Evolutionary conservation across 2,888 invertebrate genomes (phyloP), one percentile per base, ranked within the genome.

Genomic region (Plebejus melissa): DNA sequence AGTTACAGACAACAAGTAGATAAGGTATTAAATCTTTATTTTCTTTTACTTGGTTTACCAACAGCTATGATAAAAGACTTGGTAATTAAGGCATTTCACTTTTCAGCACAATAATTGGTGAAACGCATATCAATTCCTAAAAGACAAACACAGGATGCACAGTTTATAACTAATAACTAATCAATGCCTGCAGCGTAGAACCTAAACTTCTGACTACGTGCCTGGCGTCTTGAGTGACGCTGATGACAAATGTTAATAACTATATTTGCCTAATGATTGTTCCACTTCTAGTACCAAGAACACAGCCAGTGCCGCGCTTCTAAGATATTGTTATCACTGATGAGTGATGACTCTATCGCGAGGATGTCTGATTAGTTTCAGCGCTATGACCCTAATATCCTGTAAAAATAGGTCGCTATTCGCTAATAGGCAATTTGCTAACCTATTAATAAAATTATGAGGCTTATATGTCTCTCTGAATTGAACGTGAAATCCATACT

Each of bases 341-440:
- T 65, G 65, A 65, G 32, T 65, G 65, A 65, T 65, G 65, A 65
- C 32, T 65, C 13, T 65, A 65, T 65, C 65, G 32, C 65, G 65
- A 36, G 65, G 36, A 65, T 16, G 32, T 65, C 65, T 36, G 5
- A 65, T 65, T 16, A 36, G 32, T 65, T 65, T 65, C 32, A 65
- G 60, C 60, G 11, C 60, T 60, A 5, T 65, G 65, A 65, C 65
- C 65, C 65, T 32, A 65, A 65, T 65, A 65, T 28, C 60, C 4
- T 32, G 60, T 9, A 65, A 28, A 65, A 65, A 11, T 65, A 65
- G 60, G 28, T 65, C 60, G 7, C 58, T 58, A n/a, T 7, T 58
- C 22, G 58, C n/a, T 58, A 58, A 58, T 58, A 58, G 58, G 58
- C 58, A 54, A 54, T 54, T 54, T 54, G 54, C 16, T 16, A 16